Conservation (phyloP, 2,113 vertebrate genomes). For the Hemiprocne comata region DNA sequence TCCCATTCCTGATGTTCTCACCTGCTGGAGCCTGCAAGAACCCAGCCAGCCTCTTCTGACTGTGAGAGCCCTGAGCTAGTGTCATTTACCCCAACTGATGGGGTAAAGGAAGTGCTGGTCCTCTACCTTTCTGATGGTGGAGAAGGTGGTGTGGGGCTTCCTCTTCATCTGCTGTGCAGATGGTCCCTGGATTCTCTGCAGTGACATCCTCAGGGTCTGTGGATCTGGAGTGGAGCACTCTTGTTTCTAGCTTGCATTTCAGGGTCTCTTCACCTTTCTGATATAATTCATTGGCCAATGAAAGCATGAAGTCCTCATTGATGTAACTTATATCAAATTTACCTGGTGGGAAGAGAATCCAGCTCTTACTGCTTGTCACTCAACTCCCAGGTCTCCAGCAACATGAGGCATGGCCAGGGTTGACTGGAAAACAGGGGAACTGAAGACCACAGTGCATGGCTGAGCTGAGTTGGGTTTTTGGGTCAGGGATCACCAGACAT, state of each 20-base stretch:
- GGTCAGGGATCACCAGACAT: background rate
- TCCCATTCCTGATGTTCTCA: background rate
- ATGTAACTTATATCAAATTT: slow-evolving; percentile 15
- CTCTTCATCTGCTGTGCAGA: background rate
- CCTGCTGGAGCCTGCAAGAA: background rate
- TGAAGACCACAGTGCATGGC: background rate
- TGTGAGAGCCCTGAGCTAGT: background rate
- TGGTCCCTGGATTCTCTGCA: background rate
- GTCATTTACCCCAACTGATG: background rate
- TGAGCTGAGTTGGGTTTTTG: background rate
- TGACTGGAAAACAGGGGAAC: background rate
- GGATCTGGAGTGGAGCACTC: background rate
- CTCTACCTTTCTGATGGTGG: background rate
- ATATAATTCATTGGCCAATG: rapidly evolving
- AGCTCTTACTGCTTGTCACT: background rate
- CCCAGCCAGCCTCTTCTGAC: background rate
- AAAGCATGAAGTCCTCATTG: background rate
- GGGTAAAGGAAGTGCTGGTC: background rate
- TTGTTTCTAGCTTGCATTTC: background rate
- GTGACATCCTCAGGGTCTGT: background rate
- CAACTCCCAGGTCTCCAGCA: background rate
- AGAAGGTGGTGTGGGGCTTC: background rate
- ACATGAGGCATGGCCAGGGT: background rate
- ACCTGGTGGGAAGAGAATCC: background rate
- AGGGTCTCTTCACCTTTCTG: background rate